Evolutionary conservation across 2,888 invertebrate genomes (phyloP).

Genomic region (Drosophila formosana): DNA sequence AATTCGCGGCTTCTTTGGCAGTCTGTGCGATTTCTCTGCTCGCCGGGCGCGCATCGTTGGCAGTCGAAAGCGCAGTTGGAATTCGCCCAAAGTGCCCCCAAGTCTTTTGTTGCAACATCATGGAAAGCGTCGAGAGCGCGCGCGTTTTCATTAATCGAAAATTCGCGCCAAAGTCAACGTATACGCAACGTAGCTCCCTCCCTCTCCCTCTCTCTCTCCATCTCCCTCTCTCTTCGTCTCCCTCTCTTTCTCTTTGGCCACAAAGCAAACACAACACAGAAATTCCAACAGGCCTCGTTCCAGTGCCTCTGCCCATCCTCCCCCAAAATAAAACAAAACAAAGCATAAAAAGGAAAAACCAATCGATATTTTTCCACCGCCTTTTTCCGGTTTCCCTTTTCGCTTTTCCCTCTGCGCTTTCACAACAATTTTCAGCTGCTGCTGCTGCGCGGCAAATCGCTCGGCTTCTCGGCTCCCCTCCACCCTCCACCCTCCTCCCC

Average conservation of each 20-base stretch:
- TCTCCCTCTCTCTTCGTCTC: not conserved
- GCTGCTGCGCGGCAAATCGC: slow-evolving; percentile 50
- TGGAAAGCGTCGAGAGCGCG: slow-evolving; percentile 29
- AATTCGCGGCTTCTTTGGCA: slow-evolving; percentile 47
- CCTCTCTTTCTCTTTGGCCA: slow-evolving; percentile 1
- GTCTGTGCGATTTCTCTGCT: slow-evolving; percentile 64
- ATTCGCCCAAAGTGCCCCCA: slow-evolving; percentile 36
- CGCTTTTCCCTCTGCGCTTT: slow-evolving; percentile 48
- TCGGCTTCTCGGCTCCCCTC: slow-evolving; percentile 15
- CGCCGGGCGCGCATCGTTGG: slow-evolving; percentile 64
- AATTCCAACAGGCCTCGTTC: slow-evolving; percentile 65
- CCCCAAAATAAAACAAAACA: slow-evolving; percentile 8
- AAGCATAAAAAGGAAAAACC: slow-evolving; percentile 41
- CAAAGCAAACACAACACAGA: slow-evolving; percentile 50
- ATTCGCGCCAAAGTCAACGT: slow-evolving; percentile 73
- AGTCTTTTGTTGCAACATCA: slow-evolving; percentile 31
- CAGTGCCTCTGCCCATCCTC: slow-evolving; percentile 21
- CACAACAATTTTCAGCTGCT: slow-evolving; percentile 59
- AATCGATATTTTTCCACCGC: slow-evolving; percentile 70
- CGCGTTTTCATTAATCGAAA: slow-evolving; percentile 76
- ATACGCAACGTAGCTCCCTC: slow-evolving; percentile 33
- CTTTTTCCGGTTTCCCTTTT: slow-evolving; percentile 32
- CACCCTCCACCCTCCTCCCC: not conserved
- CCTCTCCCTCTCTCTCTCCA: not conserved
- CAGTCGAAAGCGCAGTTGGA: slow-evolving; percentile 69